These are phyloP conservation scores for Hapalemur alaotrensis DNA, from an alignment of 2,797 vertebrate genomes.

Conservation along the genomic window DNA sequence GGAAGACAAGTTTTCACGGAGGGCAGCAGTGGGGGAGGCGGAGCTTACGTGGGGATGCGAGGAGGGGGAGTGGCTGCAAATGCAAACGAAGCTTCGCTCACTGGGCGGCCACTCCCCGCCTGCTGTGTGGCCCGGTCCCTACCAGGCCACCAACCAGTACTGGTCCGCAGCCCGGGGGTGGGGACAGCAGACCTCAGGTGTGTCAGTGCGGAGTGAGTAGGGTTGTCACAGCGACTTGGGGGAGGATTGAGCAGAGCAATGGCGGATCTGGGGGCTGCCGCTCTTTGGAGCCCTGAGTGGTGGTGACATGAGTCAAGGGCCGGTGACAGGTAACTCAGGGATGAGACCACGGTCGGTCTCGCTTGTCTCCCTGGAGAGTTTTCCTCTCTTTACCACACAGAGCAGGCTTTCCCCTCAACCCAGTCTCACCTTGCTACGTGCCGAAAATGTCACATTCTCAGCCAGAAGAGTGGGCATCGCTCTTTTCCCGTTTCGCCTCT, in stretches of 20 bases:
- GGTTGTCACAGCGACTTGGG: neutral
- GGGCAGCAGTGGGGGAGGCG: too few species aligned
- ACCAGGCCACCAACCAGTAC: too few species aligned
- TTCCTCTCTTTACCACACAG: neutral
- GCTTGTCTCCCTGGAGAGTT: accelerated
- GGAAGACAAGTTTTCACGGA: too few species aligned
- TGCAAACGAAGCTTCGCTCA: too few species aligned
- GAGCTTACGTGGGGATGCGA: accelerated
- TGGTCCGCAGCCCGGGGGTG: too few species aligned
- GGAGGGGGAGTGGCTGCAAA: too few species aligned
- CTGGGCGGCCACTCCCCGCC: too few species aligned
- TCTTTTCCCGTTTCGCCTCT: neutral
- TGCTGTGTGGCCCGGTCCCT: too few species aligned
- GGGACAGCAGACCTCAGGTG: too few species aligned
- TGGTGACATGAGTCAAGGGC: accelerated
- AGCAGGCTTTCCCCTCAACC: accelerated
- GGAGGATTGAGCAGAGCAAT: neutral
- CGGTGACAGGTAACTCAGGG: neutral
- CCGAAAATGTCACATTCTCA: neutral
- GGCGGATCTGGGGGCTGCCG: neutral
- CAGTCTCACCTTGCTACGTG: accelerated
- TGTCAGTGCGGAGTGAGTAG: accelerated
- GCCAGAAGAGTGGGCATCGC: accelerated
- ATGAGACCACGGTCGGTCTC: neutral
- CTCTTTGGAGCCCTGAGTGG: too few species aligned